These are phyloP conservation scores for Cepaea nemoralis DNA, from an alignment of 1,140 invertebrate genomes.

Conservation along the genomic window DNA sequence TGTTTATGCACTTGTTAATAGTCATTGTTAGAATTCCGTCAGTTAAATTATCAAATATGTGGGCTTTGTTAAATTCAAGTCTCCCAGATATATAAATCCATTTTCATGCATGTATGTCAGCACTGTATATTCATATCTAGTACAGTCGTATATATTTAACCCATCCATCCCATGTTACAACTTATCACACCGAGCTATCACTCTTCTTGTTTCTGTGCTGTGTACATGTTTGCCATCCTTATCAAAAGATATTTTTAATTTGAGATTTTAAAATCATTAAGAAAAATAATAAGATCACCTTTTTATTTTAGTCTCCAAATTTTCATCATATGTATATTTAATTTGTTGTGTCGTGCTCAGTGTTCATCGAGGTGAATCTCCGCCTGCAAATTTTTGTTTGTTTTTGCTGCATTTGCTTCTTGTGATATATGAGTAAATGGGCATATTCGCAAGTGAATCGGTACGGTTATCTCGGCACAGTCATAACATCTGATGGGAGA, in stretches of 20 bases:
- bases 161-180: not conserved
- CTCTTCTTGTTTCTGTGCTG: not conserved
- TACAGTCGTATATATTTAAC: not conserved
- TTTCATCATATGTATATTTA: conserved; percentile 1
- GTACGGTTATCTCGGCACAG: too few relatives aligned
- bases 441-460: too few relatives aligned
- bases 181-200: not conserved
- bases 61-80: too few relatives aligned
- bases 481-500: too few relatives aligned
- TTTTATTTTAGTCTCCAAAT: not conserved
- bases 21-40: not conserved
- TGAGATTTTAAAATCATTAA: not conserved
- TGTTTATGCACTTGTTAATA: not conserved
- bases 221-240: not conserved
- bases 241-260: not conserved
- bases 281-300: not conserved
- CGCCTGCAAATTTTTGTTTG: conserved; percentile 3
- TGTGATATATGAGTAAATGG: too few relatives aligned
- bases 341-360: not conserved
- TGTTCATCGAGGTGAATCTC: not conserved
- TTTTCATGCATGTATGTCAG: too few relatives aligned
- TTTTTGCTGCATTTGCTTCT: not conserved
- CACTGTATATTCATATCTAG: not conserved
- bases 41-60: not conserved
- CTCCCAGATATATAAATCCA: too few relatives aligned